Conservation (phyloP, 2,113 vertebrate genomes). For the Phalacrocorax brasilianus region DNA sequence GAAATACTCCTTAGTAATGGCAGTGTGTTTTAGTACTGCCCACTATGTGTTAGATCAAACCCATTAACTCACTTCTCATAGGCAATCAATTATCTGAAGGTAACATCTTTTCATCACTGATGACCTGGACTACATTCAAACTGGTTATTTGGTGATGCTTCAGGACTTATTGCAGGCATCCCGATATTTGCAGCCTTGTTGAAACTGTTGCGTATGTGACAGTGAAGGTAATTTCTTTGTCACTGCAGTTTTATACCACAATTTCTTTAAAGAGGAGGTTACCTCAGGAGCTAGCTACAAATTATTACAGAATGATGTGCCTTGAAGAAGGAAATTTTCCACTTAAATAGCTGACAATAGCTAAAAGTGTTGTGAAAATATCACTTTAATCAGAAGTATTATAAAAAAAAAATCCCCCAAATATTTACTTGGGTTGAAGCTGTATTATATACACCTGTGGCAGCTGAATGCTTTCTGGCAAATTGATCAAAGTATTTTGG, state of each 20-base stretch:
- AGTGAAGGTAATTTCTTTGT: neutral
- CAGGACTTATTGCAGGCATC: neutral
- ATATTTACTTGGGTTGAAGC: neutral
- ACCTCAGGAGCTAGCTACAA: neutral
- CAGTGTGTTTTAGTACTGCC: neutral
- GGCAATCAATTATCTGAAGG: neutral
- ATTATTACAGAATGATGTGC: neutral
- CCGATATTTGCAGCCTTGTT: neutral
- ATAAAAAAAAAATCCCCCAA: neutral
- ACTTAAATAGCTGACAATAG: neutral
- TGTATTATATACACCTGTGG: neutral
- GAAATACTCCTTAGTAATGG: neutral
- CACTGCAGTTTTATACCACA: neutral
- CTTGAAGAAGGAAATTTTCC: neutral
- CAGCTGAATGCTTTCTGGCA: neutral
- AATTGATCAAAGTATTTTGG: neutral
- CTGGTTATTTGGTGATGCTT: neutral
- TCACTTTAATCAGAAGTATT: neutral
- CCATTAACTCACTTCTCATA: neutral
- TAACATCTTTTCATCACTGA: neutral
- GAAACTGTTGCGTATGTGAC: neutral
- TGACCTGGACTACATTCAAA: neutral
- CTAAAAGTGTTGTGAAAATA: neutral
- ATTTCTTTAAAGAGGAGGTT: neutral
- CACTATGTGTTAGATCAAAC: fast-evolving